Percentiles rank a stretch among this genome's conserved stretches.
phyloP scores from a whole-genome alignment of 2,888 invertebrate species.

The Bombyx huttoni region DNA sequence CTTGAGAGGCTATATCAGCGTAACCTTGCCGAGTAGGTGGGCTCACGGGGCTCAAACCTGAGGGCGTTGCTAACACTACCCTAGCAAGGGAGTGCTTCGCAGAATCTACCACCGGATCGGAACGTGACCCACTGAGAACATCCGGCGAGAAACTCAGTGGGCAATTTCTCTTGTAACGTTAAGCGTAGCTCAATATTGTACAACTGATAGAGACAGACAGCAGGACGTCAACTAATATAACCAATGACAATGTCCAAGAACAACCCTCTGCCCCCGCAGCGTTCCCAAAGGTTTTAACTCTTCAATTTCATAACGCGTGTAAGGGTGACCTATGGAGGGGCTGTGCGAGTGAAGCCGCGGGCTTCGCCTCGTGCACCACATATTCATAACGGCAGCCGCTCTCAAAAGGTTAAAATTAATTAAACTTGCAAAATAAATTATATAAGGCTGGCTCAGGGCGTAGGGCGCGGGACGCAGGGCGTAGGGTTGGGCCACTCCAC shows the following conservation, averaged over 20 bases:
- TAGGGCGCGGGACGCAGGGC: conserved; percentile 1
- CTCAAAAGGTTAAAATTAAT: conserved; percentile 45
- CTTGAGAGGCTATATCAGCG: too few relatives aligned
- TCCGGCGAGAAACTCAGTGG: too few relatives aligned
- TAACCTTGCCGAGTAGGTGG: too few relatives aligned
- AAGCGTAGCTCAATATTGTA: too few relatives aligned
- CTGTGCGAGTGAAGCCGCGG: background rate
- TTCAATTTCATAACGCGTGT: background rate
- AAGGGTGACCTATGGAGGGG: background rate
- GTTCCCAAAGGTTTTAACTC: background rate
- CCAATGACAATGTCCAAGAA: background rate
- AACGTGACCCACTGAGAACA: too few relatives aligned
- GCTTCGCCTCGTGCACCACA: background rate
- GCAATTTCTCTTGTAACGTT: too few relatives aligned
- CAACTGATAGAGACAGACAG: too few relatives aligned
- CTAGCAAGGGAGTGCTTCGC: too few relatives aligned
- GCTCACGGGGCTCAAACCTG: too few relatives aligned
- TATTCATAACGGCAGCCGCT: conserved; percentile 10
- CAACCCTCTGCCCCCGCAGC: background rate
- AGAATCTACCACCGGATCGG: too few relatives aligned
- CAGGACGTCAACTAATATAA: too few relatives aligned
- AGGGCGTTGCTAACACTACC: too few relatives aligned
- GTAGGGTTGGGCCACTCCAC: conserved; percentile 1
- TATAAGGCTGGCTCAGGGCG: conserved; percentile 17
- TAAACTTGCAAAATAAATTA: conserved; percentile 50